A percentile compares a stretch with the other conserved stretches of the same genome.
These are phyloP conservation scores for Periophthalmus magnuspinnatus DNA, from an alignment of 2,797 vertebrate species.

Conservation along the genomic window DNA sequence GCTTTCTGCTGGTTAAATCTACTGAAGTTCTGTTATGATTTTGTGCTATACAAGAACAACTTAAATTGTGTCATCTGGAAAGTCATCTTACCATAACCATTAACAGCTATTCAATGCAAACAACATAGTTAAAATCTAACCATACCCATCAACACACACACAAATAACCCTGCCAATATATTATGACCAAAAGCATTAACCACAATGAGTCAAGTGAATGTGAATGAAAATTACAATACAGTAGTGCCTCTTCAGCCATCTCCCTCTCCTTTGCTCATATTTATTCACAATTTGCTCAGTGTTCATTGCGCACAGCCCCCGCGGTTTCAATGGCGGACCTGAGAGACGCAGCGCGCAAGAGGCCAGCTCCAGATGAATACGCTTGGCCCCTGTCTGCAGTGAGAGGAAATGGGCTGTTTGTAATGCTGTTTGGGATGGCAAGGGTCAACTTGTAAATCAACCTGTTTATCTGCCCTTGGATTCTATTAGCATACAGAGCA, in stretches of 20 bases:
- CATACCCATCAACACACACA: too few species aligned
- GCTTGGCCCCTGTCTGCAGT: conserved; percentile 50
- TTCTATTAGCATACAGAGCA: conserved; percentile 54
- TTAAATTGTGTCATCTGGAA: too few species aligned
- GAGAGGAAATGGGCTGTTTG: conserved; percentile 56
- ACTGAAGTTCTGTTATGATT: too few species aligned
- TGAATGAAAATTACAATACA: conserved; percentile 69
- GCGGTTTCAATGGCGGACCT: conserved; percentile 62
- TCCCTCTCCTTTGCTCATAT: conserved; percentile 40
- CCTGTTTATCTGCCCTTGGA: conserved; percentile 42
- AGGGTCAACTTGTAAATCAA: conserved; percentile 68
- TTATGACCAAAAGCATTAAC: background rate
- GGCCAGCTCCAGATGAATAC: conserved; percentile 58
- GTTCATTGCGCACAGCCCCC: conserved; percentile 54
- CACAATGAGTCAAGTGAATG: conserved; percentile 55
- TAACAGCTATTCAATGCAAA: too few species aligned
- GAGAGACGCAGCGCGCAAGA: conserved; percentile 46
- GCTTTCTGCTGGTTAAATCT: too few species aligned
- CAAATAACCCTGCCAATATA: too few species aligned
- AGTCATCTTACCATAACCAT: too few species aligned
- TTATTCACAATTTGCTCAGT: conserved; percentile 73
- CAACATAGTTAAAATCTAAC: too few species aligned
- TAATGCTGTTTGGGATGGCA: conserved; percentile 50
- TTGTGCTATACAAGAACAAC: too few species aligned
- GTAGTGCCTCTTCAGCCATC: conserved; percentile 8